phyloP scores from a whole-genome alignment of 2,797 vertebrate genomes.

The Rhynchotus rufescens region DNA sequence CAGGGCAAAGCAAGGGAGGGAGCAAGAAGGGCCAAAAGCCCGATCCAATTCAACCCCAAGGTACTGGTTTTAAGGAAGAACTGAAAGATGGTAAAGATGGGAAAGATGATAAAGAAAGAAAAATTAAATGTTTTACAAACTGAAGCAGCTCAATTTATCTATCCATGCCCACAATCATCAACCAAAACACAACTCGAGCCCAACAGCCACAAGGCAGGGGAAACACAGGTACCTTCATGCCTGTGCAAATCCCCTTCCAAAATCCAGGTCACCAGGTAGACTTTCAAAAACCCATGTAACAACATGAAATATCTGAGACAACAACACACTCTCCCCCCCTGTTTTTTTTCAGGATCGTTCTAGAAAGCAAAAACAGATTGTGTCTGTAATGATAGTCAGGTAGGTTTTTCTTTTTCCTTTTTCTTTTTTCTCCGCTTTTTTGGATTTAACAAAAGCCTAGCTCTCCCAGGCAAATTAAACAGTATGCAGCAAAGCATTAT shows the following conservation, averaged over 20 bases:
- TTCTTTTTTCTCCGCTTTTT: conserved; percentile 44
- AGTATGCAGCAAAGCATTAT: conserved; percentile 71
- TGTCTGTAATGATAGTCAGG: conserved; percentile 14
- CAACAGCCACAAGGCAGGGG: background rate
- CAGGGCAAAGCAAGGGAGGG: too few species aligned
- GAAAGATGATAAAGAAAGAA: background rate
- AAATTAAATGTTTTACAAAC: background rate
- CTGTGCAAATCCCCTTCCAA: background rate
- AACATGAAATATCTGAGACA: background rate
- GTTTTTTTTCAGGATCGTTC: background rate
- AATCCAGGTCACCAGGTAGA: background rate
- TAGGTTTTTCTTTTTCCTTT: conserved; percentile 41
- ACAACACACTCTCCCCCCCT: background rate
- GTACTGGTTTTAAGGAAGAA: background rate
- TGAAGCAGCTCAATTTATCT: too few species aligned
- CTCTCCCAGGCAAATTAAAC: conserved; percentile 71
- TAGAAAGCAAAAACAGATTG: background rate
- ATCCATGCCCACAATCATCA: background rate
- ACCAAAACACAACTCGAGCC: background rate
- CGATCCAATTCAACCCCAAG: background rate
- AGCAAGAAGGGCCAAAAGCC: background rate
- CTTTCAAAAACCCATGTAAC: background rate
- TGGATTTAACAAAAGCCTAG: conserved; percentile 69
- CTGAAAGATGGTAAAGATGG: background rate
- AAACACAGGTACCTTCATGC: background rate